These are phyloP conservation scores for Aphidoletes aphidimyza DNA, from an alignment of 2,888 invertebrate genomes.

Conservation along the genomic window DNA sequence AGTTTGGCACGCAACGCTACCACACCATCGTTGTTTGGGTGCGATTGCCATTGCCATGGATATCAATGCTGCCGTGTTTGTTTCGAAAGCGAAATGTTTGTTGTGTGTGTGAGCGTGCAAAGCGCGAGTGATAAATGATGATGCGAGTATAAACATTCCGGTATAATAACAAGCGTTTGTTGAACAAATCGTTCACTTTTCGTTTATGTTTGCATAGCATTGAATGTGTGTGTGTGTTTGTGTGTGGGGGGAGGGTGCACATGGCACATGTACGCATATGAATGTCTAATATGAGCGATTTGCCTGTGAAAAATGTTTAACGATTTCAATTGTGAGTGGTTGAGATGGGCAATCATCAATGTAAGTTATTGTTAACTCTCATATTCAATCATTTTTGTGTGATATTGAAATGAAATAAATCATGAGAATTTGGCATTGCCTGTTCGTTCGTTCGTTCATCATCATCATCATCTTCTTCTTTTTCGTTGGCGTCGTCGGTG, in stretches of 20 bases:
- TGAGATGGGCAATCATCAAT: constrained; percentile 6
- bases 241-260: too few species aligned
- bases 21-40: constrained; percentile 2
- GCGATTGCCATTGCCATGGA: too few species aligned
- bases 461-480: background rate
- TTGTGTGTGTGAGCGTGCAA: constrained; percentile 21
- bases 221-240: background rate
- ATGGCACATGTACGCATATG: too few species aligned
- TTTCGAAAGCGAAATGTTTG: background rate
- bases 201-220: constrained; percentile 6
- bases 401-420: constrained; percentile 38
- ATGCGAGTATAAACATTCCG: constrained; percentile 25
- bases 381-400: constrained; percentile 37
- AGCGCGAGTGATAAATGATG: constrained; percentile 41
- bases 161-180: background rate
- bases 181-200: constrained; percentile 33
- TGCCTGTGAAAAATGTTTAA: constrained; percentile 27
- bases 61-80: background rate
- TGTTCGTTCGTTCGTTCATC: background rate
- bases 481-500: background rate
- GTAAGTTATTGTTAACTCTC: background rate
- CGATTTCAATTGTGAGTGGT: constrained; percentile 4
- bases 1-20: constrained; percentile 6
- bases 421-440: background rate
- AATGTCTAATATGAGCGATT: background rate